Conservation (phyloP, 2,113 vertebrate genomes). For the Nerophis lumbriciformis region DNA sequence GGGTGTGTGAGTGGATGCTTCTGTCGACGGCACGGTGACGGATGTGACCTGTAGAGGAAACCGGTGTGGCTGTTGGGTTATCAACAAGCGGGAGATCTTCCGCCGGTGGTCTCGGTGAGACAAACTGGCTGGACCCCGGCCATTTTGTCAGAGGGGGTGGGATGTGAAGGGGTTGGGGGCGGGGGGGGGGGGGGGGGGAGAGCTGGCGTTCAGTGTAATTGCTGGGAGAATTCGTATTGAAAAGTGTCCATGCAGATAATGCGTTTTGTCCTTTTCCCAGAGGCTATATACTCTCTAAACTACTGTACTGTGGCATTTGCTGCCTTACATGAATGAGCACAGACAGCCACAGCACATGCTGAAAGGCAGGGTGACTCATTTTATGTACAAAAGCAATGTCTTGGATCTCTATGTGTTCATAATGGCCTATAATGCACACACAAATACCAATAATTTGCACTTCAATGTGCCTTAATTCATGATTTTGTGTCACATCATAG, state of each 20-base stretch:
- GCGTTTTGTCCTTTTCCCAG: slow-evolving; percentile 42
- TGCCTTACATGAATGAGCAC: slow-evolving; percentile 45
- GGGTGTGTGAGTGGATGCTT: slow-evolving; percentile 12
- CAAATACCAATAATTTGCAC: neutral
- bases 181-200: neutral
- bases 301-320: slow-evolving; percentile 38
- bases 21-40: slow-evolving; percentile 13
- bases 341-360: slow-evolving; percentile 33
- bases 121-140: neutral
- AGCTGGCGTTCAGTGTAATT: slow-evolving; percentile 36
- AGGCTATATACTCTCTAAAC: slow-evolving; percentile 34
- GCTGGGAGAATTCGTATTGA: slow-evolving; percentile 30
- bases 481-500: neutral
- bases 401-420: neutral
- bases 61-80: slow-evolving; percentile 7
- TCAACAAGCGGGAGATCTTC: slow-evolving; percentile 9
- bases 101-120: slow-evolving; percentile 2
- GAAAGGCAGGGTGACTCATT: slow-evolving; percentile 37
- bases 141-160: slow-evolving; percentile 15
- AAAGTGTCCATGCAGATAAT: slow-evolving; percentile 59
- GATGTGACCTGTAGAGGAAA: slow-evolving; percentile 1
- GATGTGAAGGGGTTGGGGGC: neutral
- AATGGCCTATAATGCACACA: slow-evolving; percentile 19
- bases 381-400: slow-evolving; percentile 19
- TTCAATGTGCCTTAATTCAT: neutral